Conservation (phyloP, 2,888 invertebrate species). For the Xiphydria camelus region DNA sequence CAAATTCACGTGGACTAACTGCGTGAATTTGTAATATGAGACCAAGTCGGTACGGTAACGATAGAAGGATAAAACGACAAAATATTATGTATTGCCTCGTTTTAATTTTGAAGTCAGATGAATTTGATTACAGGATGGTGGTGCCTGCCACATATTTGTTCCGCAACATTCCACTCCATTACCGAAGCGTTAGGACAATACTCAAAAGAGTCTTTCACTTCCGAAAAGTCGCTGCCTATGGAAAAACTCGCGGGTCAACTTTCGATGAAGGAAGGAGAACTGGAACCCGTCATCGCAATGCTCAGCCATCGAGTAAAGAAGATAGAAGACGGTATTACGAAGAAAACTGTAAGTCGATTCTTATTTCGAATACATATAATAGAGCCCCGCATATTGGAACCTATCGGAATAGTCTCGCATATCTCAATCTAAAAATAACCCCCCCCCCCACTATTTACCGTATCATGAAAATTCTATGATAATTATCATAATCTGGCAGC, state of each 20-base stretch:
- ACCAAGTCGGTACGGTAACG: conserved; percentile 38
- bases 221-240: conserved; percentile 6
- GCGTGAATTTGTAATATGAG: neutral
- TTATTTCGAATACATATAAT: too few relatives aligned
- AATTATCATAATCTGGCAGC: too few relatives aligned
- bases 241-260: too few relatives aligned
- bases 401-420: too few relatives aligned
- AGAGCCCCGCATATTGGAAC: too few relatives aligned
- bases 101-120: conserved; percentile 8
- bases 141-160: conserved; percentile 27
- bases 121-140: conserved; percentile 40
- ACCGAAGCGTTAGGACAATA: conserved; percentile 1
- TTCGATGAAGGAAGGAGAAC: conserved; percentile 19
- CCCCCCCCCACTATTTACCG: too few relatives aligned
- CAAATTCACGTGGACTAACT: too few relatives aligned
- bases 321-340: conserved; percentile 31
- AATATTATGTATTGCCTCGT: conserved; percentile 1
- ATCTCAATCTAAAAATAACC: too few relatives aligned
- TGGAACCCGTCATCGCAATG: conserved; percentile 29
- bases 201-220: neutral
- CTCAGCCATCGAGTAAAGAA: conserved; percentile 37
- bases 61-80: too few relatives aligned
- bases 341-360: conserved; percentile 27
- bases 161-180: conserved; percentile 10
- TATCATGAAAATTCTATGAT: too few relatives aligned